Conservation (phyloP, 2,113 vertebrate genomes). For the Engystomops pustulosus region DNA sequence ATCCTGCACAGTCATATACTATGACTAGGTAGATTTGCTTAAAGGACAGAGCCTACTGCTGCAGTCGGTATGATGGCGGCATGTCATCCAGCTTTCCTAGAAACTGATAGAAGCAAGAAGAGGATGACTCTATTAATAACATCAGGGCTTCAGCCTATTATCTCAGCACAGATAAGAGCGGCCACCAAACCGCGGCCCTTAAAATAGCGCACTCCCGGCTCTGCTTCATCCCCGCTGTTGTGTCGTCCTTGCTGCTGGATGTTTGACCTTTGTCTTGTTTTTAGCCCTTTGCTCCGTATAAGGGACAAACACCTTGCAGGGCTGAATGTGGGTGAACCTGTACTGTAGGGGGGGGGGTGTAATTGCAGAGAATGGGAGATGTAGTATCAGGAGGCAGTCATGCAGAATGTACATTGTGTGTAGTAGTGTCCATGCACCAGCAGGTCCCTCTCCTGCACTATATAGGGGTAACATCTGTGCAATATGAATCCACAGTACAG, state of each 20-base stretch:
- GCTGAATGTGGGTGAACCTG: neutral
- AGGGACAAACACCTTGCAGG: neutral
- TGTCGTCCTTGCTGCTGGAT: neutral
- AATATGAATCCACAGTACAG: too few species aligned
- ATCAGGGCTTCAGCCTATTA: neutral
- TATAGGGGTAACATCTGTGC: too few species aligned
- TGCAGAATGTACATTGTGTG: too few species aligned
- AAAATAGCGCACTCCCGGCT: neutral
- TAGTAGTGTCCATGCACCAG: too few species aligned
- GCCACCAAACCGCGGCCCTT: neutral
- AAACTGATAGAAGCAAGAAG: neutral
- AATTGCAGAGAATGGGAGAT: neutral
- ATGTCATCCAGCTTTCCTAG: neutral
- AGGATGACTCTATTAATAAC: neutral
- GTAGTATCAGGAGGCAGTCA: neutral
- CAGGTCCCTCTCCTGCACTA: too few species aligned
- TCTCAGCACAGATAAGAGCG: constrained; percentile 1
- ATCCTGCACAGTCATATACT: too few species aligned
- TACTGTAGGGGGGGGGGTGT: neutral
- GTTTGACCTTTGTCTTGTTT: neutral
- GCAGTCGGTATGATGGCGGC: too few species aligned
- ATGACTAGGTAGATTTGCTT: too few species aligned
- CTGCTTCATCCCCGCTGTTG: neutral
- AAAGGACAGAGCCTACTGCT: too few species aligned
- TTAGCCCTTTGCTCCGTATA: neutral